Evolutionary conservation across 1,140 invertebrate genomes (phyloP).

Genomic region (Camponotus pennsylvanicus): DNA sequence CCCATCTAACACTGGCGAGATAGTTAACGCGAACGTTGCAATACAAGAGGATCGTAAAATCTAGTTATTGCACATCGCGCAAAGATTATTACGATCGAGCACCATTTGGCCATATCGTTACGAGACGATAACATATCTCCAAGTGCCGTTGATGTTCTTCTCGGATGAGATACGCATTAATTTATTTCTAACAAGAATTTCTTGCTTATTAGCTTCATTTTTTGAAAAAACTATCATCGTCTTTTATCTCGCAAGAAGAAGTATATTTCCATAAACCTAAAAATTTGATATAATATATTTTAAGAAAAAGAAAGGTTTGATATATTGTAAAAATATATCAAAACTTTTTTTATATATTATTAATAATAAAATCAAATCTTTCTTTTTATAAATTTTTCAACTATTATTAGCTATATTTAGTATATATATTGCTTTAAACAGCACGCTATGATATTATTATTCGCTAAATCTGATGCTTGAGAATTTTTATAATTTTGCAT

Average conservation of each 20-base stretch:
- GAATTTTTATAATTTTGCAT: conserved; percentile 3
- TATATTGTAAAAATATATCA: not conserved
- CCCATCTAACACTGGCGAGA: conserved; percentile 32
- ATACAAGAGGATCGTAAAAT: conserved; percentile 49
- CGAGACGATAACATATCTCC: conserved; percentile 20
- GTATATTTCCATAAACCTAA: not conserved
- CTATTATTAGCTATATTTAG: not conserved
- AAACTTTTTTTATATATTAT: not conserved
- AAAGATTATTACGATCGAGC: conserved; percentile 58
- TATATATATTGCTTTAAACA: not conserved
- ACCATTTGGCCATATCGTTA: conserved; percentile 10
- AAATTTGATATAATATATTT: not conserved
- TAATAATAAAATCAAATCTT: not conserved
- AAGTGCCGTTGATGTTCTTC: not conserved
- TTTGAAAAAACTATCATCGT: not conserved
- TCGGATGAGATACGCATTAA: not conserved
- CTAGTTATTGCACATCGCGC: conserved; percentile 45
- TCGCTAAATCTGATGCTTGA: not conserved
- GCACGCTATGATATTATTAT: not conserved
- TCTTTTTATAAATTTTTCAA: not conserved
- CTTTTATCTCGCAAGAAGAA: not conserved
- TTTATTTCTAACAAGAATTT: conserved; percentile 7
- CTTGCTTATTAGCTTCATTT: too few relatives aligned
- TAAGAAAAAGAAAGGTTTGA: not conserved
- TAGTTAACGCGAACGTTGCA: conserved; percentile 55